phyloP scores from a whole-genome alignment of 2,797 vertebrate genomes.

The Semaprochilodus insignis region DNA sequence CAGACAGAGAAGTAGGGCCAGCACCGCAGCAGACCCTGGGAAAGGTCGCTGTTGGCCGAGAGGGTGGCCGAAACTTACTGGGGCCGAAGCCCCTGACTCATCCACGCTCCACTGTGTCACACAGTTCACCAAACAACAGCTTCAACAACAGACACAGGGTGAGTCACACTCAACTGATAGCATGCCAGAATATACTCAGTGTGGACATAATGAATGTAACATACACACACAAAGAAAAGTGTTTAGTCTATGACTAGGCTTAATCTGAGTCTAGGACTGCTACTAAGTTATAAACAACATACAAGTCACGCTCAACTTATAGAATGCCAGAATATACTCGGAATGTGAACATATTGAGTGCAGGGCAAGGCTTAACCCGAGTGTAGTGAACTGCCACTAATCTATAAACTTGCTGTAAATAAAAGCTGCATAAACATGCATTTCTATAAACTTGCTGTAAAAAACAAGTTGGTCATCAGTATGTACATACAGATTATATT shows the following conservation, averaged over 20 bases:
- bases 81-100: constrained; percentile 36
- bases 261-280: constrained; percentile 24
- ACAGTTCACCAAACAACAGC: constrained; percentile 43
- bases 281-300: constrained; percentile 21
- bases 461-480: neutral
- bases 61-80: constrained; percentile 32
- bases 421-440: neutral
- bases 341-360: neutral
- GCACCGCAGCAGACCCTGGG: constrained; percentile 45
- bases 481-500: neutral
- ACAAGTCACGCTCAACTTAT: constrained; percentile 34
- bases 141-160: constrained; percentile 24
- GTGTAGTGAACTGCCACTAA: constrained; percentile 14
- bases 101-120: constrained; percentile 16
- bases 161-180: constrained; percentile 39
- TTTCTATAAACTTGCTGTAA: neutral
- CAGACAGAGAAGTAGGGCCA: constrained; percentile 38
- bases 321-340: constrained; percentile 31
- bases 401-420: constrained; percentile 6
- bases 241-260: constrained; percentile 40
- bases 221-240: constrained; percentile 23
- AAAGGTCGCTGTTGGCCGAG: constrained; percentile 49
- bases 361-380: constrained; percentile 2
- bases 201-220: constrained; percentile 9
- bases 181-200: constrained; percentile 35